These are phyloP conservation scores for Drymodes brunneopygia DNA, from an alignment of 2,113 vertebrate species.

Conservation along the genomic window DNA sequence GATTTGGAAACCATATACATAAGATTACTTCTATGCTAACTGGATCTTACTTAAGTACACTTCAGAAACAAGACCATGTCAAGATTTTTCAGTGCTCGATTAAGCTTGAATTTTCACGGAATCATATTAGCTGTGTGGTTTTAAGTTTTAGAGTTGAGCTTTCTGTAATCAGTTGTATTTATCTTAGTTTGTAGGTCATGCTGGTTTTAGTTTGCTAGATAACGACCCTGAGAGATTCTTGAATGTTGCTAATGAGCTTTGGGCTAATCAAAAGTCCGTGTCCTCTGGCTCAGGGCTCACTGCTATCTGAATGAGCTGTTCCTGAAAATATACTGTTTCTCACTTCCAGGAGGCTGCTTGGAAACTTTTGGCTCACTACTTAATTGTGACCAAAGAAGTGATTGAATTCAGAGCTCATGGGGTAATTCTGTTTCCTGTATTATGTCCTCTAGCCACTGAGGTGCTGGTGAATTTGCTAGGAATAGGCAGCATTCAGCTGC, in stretches of 20 bases:
- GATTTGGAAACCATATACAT: background rate
- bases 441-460: background rate
- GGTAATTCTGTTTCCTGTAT: background rate
- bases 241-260: slow-evolving; percentile 47
- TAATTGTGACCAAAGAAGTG: background rate
- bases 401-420: background rate
- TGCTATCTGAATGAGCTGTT: background rate
- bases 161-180: background rate
- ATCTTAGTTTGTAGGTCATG: slow-evolving; percentile 13
- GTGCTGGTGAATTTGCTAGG: background rate
- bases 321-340: background rate
- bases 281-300: background rate
- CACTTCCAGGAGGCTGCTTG: background rate
- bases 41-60: background rate
- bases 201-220: slow-evolving; percentile 22
- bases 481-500: background rate
- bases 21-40: background rate
- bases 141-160: background rate
- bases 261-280: background rate
- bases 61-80: background rate
- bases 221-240: background rate
- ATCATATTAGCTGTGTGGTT: background rate
- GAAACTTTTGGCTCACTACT: background rate
- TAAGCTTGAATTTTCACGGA: background rate
- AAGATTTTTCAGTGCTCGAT: background rate